phyloP scores from a whole-genome alignment of 2,113 vertebrate species.

The Gopherus flavomarginatus region DNA sequence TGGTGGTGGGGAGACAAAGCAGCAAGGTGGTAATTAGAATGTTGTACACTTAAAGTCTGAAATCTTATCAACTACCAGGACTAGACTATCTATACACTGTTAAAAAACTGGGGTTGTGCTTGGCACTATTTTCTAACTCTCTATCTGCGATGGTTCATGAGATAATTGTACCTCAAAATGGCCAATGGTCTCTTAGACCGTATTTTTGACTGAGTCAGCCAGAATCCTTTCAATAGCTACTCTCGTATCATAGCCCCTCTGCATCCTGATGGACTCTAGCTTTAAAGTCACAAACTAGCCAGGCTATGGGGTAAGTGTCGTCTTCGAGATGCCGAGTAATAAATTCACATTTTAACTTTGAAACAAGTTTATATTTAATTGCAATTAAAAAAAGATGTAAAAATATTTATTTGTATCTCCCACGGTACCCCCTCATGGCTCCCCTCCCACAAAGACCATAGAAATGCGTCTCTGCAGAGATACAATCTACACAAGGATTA shows the following conservation, averaged over 20 bases:
- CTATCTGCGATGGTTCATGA: background rate
- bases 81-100: background rate
- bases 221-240: background rate
- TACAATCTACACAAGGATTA: rapidly evolving
- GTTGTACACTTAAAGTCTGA: background rate
- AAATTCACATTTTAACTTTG: background rate
- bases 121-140: background rate
- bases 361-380: background rate
- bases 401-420: background rate
- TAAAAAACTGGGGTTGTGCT: rapidly evolving
- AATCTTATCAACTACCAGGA: background rate
- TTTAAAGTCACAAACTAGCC: background rate
- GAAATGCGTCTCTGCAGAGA: rapidly evolving
- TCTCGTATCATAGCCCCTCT: background rate
- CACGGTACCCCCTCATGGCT: background rate
- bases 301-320: background rate
- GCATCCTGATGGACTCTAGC: background rate
- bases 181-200: background rate
- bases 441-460: rapidly evolving
- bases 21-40: background rate
- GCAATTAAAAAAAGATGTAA: background rate
- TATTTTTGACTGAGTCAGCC: too few relatives aligned
- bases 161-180: conserved; percentile 11
- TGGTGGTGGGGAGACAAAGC: background rate
- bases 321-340: background rate